phyloP scores from a whole-genome alignment of 1,140 invertebrate species.

The Drosophila simulans region DNA sequence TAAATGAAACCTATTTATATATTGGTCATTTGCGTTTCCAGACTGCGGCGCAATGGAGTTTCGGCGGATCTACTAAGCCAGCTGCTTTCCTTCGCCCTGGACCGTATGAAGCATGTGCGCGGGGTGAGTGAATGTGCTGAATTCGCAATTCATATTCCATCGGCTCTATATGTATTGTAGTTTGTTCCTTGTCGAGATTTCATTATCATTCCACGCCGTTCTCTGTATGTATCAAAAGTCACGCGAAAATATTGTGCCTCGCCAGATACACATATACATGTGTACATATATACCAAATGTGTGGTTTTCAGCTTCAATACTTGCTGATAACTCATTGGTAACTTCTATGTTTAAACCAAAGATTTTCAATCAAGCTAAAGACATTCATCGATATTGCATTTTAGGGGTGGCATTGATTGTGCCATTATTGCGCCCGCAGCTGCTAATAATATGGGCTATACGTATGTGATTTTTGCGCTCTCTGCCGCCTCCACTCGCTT shows the following conservation, averaged over 20 bases:
- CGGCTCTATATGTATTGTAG: slow-evolving; percentile 21
- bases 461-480: slow-evolving; percentile 22
- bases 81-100: slow-evolving; percentile 70
- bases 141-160: slow-evolving; percentile 5
- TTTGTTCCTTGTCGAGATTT: slow-evolving; percentile 39
- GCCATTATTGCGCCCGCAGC: slow-evolving; percentile 3
- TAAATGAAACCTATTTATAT: neutral
- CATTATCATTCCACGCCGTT: slow-evolving; percentile 44
- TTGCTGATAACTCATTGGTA: neutral
- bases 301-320: neutral
- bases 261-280: slow-evolving; percentile 2
- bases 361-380: neutral
- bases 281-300: neutral
- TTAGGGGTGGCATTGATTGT: slow-evolving; percentile 2
- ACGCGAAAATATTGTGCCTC: slow-evolving; percentile 51
- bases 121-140: slow-evolving; percentile 69
- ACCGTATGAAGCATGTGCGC: slow-evolving; percentile 75
- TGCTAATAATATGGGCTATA: slow-evolving; percentile 7
- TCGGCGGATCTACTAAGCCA: slow-evolving; percentile 75
- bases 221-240: slow-evolving; percentile 31
- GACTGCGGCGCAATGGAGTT: slow-evolving; percentile 68
- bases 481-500: slow-evolving; percentile 21
- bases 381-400: neutral
- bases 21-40: slow-evolving; percentile 21
- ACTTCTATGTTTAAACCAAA: neutral